Evolutionary conservation across 1,140 invertebrate genomes (phyloP).

Genomic region (Lordiphosa clarofinis): DNA sequence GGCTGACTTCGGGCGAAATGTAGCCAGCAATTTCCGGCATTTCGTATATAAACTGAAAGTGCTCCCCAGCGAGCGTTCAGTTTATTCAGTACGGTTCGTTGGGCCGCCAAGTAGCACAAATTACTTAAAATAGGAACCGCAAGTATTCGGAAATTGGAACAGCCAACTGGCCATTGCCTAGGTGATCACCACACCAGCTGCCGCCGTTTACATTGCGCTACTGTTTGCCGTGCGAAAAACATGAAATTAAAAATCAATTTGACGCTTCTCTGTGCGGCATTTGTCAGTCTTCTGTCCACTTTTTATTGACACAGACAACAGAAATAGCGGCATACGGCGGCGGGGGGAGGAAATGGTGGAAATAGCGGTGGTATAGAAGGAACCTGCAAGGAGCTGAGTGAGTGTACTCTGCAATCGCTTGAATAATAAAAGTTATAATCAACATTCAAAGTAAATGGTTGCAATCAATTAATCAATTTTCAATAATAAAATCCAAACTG

Average conservation of each 20-base stretch:
- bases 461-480: too few relatives aligned
- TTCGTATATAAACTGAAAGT: slow-evolving; percentile 68
- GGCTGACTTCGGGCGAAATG: slow-evolving; percentile 20
- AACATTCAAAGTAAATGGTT: too few relatives aligned
- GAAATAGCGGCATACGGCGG: slow-evolving; percentile 29
- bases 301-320: slow-evolving; percentile 58
- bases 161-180: slow-evolving; percentile 9
- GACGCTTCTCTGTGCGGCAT: slow-evolving; percentile 44
- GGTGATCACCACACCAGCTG: neutral
- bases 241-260: slow-evolving; percentile 73
- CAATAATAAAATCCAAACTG: too few relatives aligned
- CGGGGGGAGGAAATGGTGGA: too few relatives aligned
- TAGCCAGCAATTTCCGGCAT: slow-evolving; percentile 71
- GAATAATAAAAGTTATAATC: too few relatives aligned
- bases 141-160: slow-evolving; percentile 39
- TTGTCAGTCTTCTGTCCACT: slow-evolving; percentile 59
- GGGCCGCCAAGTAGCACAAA: slow-evolving; percentile 57
- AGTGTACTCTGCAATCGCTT: too few relatives aligned
- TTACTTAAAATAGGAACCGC: slow-evolving; percentile 67
- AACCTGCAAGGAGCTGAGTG: slow-evolving; percentile 61
- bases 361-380: slow-evolving; percentile 14
- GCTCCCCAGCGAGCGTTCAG: slow-evolving; percentile 35
- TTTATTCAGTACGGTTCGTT: slow-evolving; percentile 31
- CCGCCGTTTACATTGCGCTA: slow-evolving; percentile 17
- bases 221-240: slow-evolving; percentile 37